Percentiles rank a stretch among this genome's conserved stretches.
Evolutionary conservation across 2,113 vertebrate genomes (phyloP).

Genomic region (Austrofundulus limnaeus): DNA sequence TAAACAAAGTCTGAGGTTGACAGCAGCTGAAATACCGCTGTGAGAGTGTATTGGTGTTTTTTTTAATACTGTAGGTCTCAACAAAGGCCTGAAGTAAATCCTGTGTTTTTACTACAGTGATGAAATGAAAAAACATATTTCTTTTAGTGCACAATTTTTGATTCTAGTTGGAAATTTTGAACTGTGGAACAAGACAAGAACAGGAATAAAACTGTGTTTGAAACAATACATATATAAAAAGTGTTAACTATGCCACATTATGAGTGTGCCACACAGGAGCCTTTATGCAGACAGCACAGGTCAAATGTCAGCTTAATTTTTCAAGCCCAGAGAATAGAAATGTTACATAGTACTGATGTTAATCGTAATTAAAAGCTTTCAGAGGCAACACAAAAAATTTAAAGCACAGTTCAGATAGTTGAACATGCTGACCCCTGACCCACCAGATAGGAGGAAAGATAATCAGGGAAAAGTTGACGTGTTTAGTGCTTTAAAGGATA

Average conservation of each 20-base stretch:
- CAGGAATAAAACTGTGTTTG: not conserved
- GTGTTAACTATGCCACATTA: not conserved
- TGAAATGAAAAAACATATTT: not conserved
- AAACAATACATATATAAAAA: not conserved
- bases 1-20: constrained; percentile 52
- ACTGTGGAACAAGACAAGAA: not conserved
- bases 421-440: constrained; percentile 64
- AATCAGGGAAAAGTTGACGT: not conserved
- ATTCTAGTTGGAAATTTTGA: not conserved
- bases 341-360: constrained; percentile 12
- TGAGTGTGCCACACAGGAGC: not conserved
- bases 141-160: not conserved
- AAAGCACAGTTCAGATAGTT: constrained; percentile 1
- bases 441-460: not conserved
- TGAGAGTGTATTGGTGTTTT: constrained; percentile 23
- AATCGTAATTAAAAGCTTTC: constrained; percentile 27
- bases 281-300: constrained; percentile 39
- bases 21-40: constrained; percentile 40
- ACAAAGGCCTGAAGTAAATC: constrained; percentile 3
- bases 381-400: not conserved
- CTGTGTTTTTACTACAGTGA: not conserved
- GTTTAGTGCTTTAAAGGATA: constrained; percentile 54
- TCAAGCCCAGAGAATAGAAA: not conserved
- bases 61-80: constrained; percentile 6
- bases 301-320: constrained; percentile 59